These are phyloP conservation scores for Rutilus rutilus DNA, from an alignment of 2,113 vertebrate genomes.

Conservation along the genomic window DNA sequence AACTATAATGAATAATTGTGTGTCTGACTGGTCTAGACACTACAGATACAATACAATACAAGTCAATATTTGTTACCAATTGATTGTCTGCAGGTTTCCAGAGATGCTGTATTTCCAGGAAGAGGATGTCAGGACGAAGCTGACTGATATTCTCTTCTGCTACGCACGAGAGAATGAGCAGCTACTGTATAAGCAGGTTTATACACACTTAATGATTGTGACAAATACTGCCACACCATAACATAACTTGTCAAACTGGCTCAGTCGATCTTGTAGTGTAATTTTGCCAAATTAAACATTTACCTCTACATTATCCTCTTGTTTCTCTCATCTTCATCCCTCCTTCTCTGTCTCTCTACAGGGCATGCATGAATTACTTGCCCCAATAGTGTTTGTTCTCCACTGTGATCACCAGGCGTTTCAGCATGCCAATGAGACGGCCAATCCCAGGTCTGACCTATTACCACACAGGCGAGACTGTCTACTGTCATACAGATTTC, in stretches of 20 bases:
- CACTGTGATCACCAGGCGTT: slow-evolving; percentile 98
- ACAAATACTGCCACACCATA: background rate
- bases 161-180: slow-evolving; percentile 98
- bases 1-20: too few relatives aligned
- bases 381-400: slow-evolving; percentile 93
- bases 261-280: slow-evolving; percentile 8
- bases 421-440: slow-evolving; percentile 93
- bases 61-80: background rate
- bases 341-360: slow-evolving; percentile 64
- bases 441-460: slow-evolving; percentile 86
- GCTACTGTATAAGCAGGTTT: slow-evolving; percentile 98
- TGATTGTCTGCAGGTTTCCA: slow-evolving; percentile 82
- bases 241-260: background rate
- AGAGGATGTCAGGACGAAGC: slow-evolving; percentile 92
- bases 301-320: slow-evolving; percentile 60
- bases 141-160: slow-evolving; percentile 99
- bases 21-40: too few relatives aligned
- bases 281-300: background rate
- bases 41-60: too few relatives aligned
- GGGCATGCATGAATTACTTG: slow-evolving; percentile 98
- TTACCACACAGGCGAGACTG: background rate
- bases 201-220: background rate
- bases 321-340: background rate
- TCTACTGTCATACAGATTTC: too few relatives aligned
- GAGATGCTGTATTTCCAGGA: slow-evolving; percentile 98